Evolutionary conservation across 2,888 invertebrate species (phyloP).

Genomic region (Palloptera scutellata): DNA sequence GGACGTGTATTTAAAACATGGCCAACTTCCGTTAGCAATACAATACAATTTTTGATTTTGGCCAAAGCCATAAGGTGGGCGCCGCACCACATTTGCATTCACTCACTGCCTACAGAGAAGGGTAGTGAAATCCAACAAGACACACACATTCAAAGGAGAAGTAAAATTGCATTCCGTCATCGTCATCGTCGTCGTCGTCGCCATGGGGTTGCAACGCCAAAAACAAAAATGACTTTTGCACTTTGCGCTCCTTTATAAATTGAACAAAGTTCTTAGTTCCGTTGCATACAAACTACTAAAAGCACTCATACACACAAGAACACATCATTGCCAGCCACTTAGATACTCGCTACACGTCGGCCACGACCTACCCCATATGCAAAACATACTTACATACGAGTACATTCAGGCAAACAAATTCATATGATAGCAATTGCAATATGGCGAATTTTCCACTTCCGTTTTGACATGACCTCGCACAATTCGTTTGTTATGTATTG

Average conservation of each 20-base stretch:
- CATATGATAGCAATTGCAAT: constrained; percentile 6
- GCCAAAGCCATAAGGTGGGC: constrained; percentile 18
- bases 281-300: constrained; percentile 20
- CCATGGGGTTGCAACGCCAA: constrained; percentile 4
- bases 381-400: background rate
- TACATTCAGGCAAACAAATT: constrained; percentile 9
- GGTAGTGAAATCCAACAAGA: background rate
- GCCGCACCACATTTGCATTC: constrained; percentile 19
- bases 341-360: background rate
- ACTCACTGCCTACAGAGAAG: background rate
- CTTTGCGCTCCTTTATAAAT: constrained; percentile 33
- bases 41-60: constrained; percentile 25
- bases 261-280: constrained; percentile 29
- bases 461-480: constrained; percentile 34
- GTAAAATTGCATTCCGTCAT: background rate
- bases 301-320: background rate
- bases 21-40: constrained; percentile 43
- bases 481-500: constrained; percentile 11
- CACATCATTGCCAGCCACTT: background rate
- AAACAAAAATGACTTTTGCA: constrained; percentile 33
- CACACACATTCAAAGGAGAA: too few relatives aligned
- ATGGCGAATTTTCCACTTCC: constrained; percentile 10
- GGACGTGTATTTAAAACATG: constrained; percentile 42
- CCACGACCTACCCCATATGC: constrained; percentile 14
- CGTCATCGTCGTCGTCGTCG: background rate